These are phyloP conservation scores for Oceanodroma leucorhoa DNA, from an alignment of 2,797 vertebrate species.

Conservation along the genomic window DNA sequence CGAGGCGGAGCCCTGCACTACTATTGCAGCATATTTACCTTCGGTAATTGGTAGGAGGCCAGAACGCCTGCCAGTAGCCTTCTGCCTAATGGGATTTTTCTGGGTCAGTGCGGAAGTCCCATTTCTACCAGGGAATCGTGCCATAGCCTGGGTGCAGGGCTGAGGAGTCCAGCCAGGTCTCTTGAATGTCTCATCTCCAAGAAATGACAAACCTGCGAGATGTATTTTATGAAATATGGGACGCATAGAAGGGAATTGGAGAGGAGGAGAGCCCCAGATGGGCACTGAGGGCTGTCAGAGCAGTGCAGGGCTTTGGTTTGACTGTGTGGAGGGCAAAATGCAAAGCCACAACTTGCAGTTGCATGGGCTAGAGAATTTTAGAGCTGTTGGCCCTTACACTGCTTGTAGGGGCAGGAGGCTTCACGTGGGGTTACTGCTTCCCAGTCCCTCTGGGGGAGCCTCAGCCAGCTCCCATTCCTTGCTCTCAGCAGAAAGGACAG, in stretches of 20 bases:
- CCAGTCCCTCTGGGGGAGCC: accelerated
- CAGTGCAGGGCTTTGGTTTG: neutral
- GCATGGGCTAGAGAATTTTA: accelerated
- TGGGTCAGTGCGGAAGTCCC: neutral
- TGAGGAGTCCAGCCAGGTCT: neutral
- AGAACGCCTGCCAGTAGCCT: neutral
- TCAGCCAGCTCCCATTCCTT: neutral
- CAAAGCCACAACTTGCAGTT: accelerated
- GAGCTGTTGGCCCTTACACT: neutral
- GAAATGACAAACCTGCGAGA: neutral
- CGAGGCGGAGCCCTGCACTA: neutral
- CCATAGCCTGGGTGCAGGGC: neutral
- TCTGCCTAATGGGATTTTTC: neutral
- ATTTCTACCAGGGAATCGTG: neutral
- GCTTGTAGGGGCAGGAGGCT: accelerated
- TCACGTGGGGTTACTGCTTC: neutral
- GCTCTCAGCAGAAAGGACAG: neutral
- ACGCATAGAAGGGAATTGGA: accelerated
- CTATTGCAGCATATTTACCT: neutral
- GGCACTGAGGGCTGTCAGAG: neutral
- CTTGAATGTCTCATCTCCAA: neutral
- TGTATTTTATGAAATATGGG: accelerated
- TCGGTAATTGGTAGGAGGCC: neutral
- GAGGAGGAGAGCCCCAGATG: neutral
- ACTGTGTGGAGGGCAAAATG: neutral